Conservation (phyloP, 2,797 vertebrate species). For the Rhinella marina region DNA sequence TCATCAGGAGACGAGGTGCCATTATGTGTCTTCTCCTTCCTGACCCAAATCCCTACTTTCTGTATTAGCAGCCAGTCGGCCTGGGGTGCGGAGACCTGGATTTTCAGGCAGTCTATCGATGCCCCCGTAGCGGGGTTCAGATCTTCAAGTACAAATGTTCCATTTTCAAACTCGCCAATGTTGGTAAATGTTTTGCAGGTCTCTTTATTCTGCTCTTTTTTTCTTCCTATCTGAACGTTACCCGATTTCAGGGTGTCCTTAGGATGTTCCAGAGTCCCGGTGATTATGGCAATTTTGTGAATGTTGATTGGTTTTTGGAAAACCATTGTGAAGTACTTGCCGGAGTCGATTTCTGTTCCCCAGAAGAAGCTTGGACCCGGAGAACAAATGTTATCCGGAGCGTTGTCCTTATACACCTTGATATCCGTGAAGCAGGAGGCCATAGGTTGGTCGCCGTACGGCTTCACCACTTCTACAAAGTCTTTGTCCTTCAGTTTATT, state of each 20-base stretch:
- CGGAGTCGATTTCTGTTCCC: neutral
- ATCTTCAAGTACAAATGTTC: neutral
- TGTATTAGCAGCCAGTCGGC: conserved; percentile 44
- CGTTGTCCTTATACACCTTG: conserved; percentile 4
- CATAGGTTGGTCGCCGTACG: conserved; percentile 32
- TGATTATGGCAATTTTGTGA: neutral
- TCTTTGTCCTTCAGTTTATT: neutral
- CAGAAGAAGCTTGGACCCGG: neutral
- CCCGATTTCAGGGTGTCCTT: conserved; percentile 10
- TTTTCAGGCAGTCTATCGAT: neutral
- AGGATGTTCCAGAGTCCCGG: neutral
- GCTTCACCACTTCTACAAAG: neutral
- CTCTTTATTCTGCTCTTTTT: fast-evolving
- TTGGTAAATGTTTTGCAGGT: neutral
- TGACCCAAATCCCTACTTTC: conserved; percentile 43
- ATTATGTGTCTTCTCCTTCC: neutral
- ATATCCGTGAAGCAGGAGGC: conserved; percentile 60
- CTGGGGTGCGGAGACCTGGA: neutral
- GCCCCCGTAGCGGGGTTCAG: fast-evolving
- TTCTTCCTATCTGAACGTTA: neutral
- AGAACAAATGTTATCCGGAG: conserved; percentile 31
- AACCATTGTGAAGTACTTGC: neutral
- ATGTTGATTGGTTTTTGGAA: neutral
- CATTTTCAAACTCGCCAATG: neutral
- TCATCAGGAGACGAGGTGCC: neutral